Base-by-base conservation (phyloP, 2,797 vertebrate genomes). In the Diglossa cyanea region DNA sequence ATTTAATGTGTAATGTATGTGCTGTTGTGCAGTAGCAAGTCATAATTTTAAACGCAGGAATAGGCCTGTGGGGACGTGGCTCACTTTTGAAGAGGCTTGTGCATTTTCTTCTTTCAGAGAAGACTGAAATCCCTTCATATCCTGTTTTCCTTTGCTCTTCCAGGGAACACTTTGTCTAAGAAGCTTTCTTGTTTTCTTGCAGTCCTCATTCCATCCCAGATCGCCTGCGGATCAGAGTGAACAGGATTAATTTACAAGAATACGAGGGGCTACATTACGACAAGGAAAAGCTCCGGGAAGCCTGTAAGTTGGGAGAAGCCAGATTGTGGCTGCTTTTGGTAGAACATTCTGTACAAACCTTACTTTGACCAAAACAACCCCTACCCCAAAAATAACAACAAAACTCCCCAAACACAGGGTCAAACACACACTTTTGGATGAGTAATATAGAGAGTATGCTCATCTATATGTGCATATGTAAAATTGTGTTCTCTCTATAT, bases 191-290 rank as follows among this genome's bases (percentile, higher is more conserved):
- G 83, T 98, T 97, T 75, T 94, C 94, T 97, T 97, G 44, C 97
- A 99, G 99, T 93, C 98, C 99, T 81, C 99, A 99, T 65, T 98
- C 99, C 30, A 98, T 99, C 88, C 99, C 99, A 28, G 99, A 99
- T 66, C 99, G 99, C 19, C 98, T 99, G 86, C 98, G 99, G 58
- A 99, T 99, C 88, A 98, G 99, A 31, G 99, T 99, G 96, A 99
- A 99, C 97, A 98, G 99, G 79, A 99, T 99, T 97, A 98, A 98
- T 97, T 98, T 99, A 58, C 99, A 99, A 91, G 99, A 99, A 84
- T 99, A 99, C 5, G 99, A 99, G 98, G 98, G 98, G 42, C 98
- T 99, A 78, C 99, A 99, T 97, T 99, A 99, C 1, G 99, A 99
- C 98, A 99, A 99, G 89, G 99, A 99, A 44, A 98, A 99, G 6